A percentile compares a stretch with the other conserved stretches of the same genome.
Conservation (phyloP, 2,797 vertebrate species). For the Micrastur ruficollis region DNA sequence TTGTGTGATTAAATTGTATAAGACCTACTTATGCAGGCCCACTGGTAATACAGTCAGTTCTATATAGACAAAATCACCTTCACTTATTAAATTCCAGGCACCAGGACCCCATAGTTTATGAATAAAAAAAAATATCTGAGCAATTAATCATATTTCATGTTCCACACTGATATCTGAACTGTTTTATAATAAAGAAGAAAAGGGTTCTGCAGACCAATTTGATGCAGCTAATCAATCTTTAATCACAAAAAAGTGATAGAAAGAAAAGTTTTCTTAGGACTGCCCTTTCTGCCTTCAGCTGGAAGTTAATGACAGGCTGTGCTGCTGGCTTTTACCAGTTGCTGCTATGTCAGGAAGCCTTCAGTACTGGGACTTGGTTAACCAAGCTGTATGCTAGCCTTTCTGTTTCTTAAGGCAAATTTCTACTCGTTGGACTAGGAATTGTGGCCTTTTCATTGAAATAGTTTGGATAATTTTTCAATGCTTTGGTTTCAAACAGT, state of each 20-base stretch:
- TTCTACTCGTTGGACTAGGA: background rate
- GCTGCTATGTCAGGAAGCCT: background rate
- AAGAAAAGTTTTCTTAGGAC: background rate
- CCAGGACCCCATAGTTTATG: background rate
- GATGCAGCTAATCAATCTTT: slow-evolving; percentile 27
- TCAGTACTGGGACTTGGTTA: background rate
- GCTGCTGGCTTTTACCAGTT: background rate
- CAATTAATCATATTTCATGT: slow-evolving; percentile 16
- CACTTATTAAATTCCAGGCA: background rate
- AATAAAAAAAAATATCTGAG: background rate
- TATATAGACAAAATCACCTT: background rate
- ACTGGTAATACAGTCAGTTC: background rate
- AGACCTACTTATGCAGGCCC: background rate
- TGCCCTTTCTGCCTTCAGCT: background rate
- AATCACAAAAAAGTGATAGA: slow-evolving; percentile 7
- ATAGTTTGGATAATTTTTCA: background rate
- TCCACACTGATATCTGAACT: background rate
- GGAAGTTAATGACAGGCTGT: background rate
- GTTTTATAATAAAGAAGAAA: background rate
- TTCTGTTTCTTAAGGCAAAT: background rate
- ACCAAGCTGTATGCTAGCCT: background rate
- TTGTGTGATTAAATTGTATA: background rate
- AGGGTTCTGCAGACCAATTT: background rate
- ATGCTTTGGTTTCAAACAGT: slow-evolving; percentile 40
- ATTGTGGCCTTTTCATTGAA: background rate